These are phyloP conservation scores for Drosophila nigromelanica DNA, from an alignment of 1,140 invertebrate species.

Conservation along the genomic window DNA sequence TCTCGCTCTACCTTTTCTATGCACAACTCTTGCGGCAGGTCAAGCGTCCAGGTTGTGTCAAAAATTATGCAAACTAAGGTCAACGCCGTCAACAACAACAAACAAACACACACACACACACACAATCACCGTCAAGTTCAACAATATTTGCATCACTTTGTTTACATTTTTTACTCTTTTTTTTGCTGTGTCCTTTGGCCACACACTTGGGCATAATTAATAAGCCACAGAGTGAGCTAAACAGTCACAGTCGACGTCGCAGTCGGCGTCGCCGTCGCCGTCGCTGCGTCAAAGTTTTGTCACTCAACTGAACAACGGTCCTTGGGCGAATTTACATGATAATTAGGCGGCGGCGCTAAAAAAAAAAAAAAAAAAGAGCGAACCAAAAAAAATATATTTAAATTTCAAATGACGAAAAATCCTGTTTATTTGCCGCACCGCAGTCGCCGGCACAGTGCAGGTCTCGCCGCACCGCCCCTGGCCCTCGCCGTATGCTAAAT, in stretches of 20 bases:
- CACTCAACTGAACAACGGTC: conserved; percentile 45
- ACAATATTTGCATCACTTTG: conserved; percentile 73
- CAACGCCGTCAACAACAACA: conserved; percentile 49
- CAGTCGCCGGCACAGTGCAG: background rate
- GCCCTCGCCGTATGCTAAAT: conserved; percentile 65
- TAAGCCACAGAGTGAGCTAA: conserved; percentile 57
- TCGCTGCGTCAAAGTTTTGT: conserved; percentile 34
- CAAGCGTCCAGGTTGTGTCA: conserved; percentile 61
- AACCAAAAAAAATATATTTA: conserved; percentile 57
- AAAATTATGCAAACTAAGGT: conserved; percentile 82
- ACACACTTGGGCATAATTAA: conserved; percentile 82
- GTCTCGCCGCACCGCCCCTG: conserved; percentile 8
- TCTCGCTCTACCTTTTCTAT: background rate
- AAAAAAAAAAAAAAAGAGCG: conserved; percentile 30
- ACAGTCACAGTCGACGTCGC: background rate
- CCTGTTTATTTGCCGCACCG: conserved; percentile 51
- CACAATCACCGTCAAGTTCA: conserved; percentile 47
- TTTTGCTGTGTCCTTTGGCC: conserved; percentile 64
- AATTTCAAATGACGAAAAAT: conserved; percentile 77
- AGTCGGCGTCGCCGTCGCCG: background rate
- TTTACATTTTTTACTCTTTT: conserved; percentile 51
- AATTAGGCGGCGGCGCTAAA: conserved; percentile 70
- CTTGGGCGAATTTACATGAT: conserved; percentile 80
- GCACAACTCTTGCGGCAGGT: conserved; percentile 60
- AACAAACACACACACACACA: conserved; percentile 22